Percentiles rank a stretch among this genome's conserved stretches.
Evolutionary conservation across 2,888 invertebrate genomes (phyloP).

Genomic region (Thera obeliscata): DNA sequence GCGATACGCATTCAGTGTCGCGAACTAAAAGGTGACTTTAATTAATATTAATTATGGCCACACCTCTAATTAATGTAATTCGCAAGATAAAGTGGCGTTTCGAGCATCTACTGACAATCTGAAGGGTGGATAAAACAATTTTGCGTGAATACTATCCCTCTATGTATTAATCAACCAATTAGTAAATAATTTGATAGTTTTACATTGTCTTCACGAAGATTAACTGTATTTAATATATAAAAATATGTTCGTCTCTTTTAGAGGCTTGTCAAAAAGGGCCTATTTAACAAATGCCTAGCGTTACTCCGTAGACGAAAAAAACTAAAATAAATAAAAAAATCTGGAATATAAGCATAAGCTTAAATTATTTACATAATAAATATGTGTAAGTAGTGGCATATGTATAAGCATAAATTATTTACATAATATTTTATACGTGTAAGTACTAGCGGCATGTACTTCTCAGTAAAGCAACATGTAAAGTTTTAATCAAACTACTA

Average conservation of each 20-base stretch:
- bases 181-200: too few species aligned
- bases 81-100: constrained; percentile 71
- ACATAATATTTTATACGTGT: not conserved
- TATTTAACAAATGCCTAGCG: too few species aligned
- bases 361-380: too few species aligned
- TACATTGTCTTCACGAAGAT: too few species aligned
- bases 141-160: too few species aligned
- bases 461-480: constrained; percentile 30
- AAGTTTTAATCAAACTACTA: constrained; percentile 56
- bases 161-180: not conserved
- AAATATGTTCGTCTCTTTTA: too few species aligned
- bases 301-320: too few species aligned
- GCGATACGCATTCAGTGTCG: constrained; percentile 83
- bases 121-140: constrained; percentile 8
- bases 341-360: too few species aligned
- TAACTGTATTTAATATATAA: too few species aligned
- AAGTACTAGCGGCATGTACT: constrained; percentile 7
- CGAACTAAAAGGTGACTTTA: constrained; percentile 81
- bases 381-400: too few species aligned
- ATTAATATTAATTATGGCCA: constrained; percentile 84
- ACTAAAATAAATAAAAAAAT: too few species aligned
- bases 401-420: not conserved
- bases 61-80: constrained; percentile 83
- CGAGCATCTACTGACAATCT: constrained; percentile 50
- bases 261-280: too few species aligned